Evolutionary conservation across 1,140 invertebrate genomes (phyloP).

Genomic region (Scylla paramamosain): DNA sequence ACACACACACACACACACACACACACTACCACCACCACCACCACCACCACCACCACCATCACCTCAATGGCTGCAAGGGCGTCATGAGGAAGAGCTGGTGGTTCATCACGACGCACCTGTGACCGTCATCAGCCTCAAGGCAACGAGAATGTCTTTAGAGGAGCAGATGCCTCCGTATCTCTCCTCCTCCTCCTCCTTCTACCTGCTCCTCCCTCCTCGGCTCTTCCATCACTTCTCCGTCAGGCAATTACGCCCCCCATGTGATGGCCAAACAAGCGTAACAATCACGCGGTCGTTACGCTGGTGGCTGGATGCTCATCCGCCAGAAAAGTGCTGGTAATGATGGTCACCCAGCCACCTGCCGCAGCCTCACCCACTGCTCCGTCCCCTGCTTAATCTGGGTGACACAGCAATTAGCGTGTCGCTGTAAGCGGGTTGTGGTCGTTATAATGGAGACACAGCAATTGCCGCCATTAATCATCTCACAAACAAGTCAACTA

Average conservation of each 20-base stretch:
- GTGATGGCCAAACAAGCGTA: slow-evolving; percentile 61
- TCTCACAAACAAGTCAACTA: slow-evolving; percentile 60
- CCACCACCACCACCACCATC: no score
- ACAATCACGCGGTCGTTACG: slow-evolving; percentile 43
- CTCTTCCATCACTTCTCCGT: slow-evolving; percentile 37
- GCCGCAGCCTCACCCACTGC: not conserved
- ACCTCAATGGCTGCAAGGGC: not conserved
- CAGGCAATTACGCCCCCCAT: slow-evolving; percentile 46
- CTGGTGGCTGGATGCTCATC: not conserved
- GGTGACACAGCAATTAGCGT: slow-evolving; percentile 68
- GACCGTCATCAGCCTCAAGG: not conserved
- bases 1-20: not conserved
- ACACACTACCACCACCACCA: no score
- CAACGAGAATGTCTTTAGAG: not conserved
- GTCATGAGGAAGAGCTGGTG: not conserved
- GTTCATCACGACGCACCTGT: not conserved
- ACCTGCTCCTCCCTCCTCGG: not conserved
- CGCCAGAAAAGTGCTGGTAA: not conserved
- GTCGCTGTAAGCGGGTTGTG: slow-evolving; percentile 50
- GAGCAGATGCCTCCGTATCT: not conserved
- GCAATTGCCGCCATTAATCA: slow-evolving; percentile 66
- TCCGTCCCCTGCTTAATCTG: slow-evolving; percentile 40
- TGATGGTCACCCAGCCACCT: not conserved
- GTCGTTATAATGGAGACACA: slow-evolving; percentile 48
- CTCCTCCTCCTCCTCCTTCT: not conserved